Evolutionary conservation across 2,888 invertebrate genomes (phyloP).

Genomic region (Ectobius pallidus): DNA sequence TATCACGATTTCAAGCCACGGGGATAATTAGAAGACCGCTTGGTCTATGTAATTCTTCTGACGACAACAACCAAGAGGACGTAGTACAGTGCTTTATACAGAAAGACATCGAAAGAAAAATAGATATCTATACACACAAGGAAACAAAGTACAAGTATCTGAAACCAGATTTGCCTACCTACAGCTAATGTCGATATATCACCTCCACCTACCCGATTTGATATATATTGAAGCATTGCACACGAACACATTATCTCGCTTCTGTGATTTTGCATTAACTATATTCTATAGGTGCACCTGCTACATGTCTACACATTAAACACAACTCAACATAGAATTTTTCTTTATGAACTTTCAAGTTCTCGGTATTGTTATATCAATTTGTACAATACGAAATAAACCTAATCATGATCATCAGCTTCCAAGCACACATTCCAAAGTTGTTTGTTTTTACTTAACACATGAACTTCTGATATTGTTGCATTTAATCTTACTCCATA

Average conservation of each 20-base stretch:
- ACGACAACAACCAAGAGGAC: neutral
- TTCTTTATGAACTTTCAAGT: neutral
- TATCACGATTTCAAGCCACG: neutral
- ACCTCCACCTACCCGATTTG: neutral
- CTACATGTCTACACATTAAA: too few species aligned
- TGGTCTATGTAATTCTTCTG: neutral
- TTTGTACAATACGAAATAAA: neutral
- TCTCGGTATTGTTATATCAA: neutral
- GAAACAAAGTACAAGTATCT: neutral
- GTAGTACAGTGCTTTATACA: neutral
- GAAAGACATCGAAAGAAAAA: too few species aligned
- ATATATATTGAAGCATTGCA: neutral
- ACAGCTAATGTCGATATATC: slow-evolving; percentile 26
- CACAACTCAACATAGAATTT: too few species aligned
- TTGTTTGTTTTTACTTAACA: too few species aligned
- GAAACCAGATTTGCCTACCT: slow-evolving; percentile 25
- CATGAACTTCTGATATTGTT: too few species aligned
- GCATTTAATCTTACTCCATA: too few species aligned
- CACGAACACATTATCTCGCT: too few species aligned
- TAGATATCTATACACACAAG: neutral
- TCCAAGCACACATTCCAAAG: too few species aligned
- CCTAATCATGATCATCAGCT: too few species aligned
- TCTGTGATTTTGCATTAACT: neutral
- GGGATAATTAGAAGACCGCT: neutral
- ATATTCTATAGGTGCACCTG: neutral